Base-by-base conservation (phyloP, 2,797 vertebrate genomes). In the Myotis pilosus region DNA sequence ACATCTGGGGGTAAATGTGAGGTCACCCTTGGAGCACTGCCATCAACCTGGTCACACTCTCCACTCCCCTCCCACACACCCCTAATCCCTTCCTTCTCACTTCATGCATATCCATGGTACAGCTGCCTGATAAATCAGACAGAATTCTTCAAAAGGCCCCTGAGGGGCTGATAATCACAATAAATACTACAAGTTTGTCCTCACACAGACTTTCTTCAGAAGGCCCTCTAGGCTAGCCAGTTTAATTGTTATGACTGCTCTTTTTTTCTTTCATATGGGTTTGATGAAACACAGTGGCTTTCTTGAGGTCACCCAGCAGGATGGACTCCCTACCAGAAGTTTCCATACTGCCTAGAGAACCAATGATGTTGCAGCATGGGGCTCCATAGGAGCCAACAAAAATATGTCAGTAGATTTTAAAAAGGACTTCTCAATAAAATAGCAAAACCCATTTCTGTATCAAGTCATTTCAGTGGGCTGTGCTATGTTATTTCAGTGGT, bases 71-170 rank as follows among this genome's bases (percentile, higher is more conserved):
- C 38, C n/a, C 49, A n/a, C 23, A 75, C 12, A 6, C 44, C 81
- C 76, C 81, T 23, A 23, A 12, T 62, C 62, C 74, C 94, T 92
- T 88, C 75, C n/a, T 17, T 76, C 74, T 95, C 88, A 72, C 74
- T 92, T 92, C 93, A 74, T 91, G 94, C 92, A 41, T 91, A 84
- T 92, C 87, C 79, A 80, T 47, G 8, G 96, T 76, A 84, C 96
- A 96, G 96, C 96, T 95, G 96, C 86, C 92, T 95, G 93, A 92
- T 93, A 92, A 97, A 95, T 94, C 96, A 97, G 96, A 97, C 94
- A 92, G 95, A 96, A 97, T 96, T 97, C 97, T 96, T 97, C 97
- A 97, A 97, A 97, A 94, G 88, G 94, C 93, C 86, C 96, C 94
- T 90, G 23, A 87, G 96, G 86, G 90, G 79, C 88, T 92, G 95